phyloP scores from a whole-genome alignment of 2,797 vertebrate genomes.

The Pangasius macronema region DNA sequence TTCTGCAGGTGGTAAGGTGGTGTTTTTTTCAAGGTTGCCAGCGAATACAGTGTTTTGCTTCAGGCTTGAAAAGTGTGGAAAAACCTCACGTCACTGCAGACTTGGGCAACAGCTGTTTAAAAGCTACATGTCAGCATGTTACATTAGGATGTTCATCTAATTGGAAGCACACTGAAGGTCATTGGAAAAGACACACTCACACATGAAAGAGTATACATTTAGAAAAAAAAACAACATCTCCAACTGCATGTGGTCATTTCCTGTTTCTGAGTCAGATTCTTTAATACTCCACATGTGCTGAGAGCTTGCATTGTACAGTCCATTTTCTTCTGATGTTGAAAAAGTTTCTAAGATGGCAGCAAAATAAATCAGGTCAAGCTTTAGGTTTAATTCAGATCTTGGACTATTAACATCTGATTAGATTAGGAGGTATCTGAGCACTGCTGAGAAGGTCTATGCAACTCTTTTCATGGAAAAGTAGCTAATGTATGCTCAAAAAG shows the following conservation, averaged over 20 bases:
- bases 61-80: slow-evolving; percentile 19
- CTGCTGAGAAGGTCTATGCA: background rate
- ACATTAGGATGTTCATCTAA: slow-evolving; percentile 18
- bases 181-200: slow-evolving; percentile 2
- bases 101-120: slow-evolving; percentile 35
- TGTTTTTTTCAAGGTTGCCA: background rate
- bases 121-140: slow-evolving; percentile 37
- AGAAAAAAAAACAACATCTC: background rate
- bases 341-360: background rate
- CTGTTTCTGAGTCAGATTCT: slow-evolving; percentile 41
- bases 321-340: background rate
- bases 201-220: slow-evolving; percentile 11
- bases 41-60: slow-evolving; percentile 14
- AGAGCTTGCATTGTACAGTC: slow-evolving; percentile 14
- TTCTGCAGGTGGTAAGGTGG: slow-evolving; percentile 2
- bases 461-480: background rate
- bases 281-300: slow-evolving; percentile 46
- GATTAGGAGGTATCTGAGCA: background rate
- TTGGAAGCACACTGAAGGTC: slow-evolving; percentile 37
- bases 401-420: background rate
- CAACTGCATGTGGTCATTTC: slow-evolving; percentile 55
- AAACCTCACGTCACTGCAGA: slow-evolving; percentile 19
- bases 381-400: background rate
- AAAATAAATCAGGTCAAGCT: background rate
- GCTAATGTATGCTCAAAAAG: background rate